Evolutionary conservation across 2,797 vertebrate species (phyloP).

Genomic region (Microchirus variegatus): DNA sequence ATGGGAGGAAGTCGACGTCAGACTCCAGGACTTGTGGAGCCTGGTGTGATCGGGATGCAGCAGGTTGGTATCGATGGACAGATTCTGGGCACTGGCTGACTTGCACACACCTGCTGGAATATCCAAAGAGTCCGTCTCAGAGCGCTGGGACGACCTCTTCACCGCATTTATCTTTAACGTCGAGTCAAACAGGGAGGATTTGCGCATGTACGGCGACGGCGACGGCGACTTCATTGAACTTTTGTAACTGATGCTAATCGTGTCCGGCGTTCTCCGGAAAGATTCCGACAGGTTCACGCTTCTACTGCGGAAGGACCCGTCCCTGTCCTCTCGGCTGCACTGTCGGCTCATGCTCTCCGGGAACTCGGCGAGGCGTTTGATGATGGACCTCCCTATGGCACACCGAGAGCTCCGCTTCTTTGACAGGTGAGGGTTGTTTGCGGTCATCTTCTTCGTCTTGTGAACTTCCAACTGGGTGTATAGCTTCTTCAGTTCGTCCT

Average conservation of each 20-base stretch:
- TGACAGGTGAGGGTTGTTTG: conserved; percentile 92
- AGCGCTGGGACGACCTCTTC: conserved; percentile 66
- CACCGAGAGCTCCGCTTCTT: conserved; percentile 86
- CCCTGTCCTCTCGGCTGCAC: conserved; percentile 82
- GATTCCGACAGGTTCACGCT: conserved; percentile 74
- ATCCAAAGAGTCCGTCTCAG: conserved; percentile 82
- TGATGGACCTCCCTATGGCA: conserved; percentile 86
- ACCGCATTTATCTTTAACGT: conserved; percentile 68
- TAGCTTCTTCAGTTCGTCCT: conserved; percentile 97
- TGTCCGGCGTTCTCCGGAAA: conserved; percentile 65
- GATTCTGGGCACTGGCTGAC: conserved; percentile 92
- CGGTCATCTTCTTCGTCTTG: conserved; percentile 90
- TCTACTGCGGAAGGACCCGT: conserved; percentile 67
- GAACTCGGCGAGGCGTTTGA: conserved; percentile 84
- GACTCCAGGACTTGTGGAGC: conserved; percentile 91
- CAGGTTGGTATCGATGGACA: conserved; percentile 81
- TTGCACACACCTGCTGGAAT: conserved; percentile 85
- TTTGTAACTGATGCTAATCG: conserved; percentile 65
- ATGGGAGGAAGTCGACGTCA: conserved; percentile 63
- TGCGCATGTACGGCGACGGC: conserved; percentile 72
- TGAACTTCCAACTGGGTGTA: conserved; percentile 92
- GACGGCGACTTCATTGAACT: conserved; percentile 73
- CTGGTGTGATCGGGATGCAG: conserved; percentile 75
- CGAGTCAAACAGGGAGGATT: conserved; percentile 76
- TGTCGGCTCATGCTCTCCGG: conserved; percentile 84